Conservation (phyloP, 2,888 invertebrate species). For the Myopa tessellatipennis region DNA sequence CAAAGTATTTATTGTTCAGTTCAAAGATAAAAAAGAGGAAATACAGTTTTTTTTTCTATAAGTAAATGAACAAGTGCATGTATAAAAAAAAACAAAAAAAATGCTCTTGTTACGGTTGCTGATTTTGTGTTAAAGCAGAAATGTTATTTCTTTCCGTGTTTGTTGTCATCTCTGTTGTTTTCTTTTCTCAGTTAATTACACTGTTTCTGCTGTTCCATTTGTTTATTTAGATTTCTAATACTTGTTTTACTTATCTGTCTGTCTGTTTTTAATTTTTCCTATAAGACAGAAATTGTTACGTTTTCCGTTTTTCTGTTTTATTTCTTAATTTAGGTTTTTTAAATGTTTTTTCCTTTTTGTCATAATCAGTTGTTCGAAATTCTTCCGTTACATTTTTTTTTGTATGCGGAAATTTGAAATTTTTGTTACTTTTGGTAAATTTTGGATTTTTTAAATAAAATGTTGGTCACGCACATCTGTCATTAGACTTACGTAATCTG, state of each 20-base stretch:
- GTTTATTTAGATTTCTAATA: neutral
- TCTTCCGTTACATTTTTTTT: no score
- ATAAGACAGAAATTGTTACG: neutral
- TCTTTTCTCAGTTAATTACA: neutral
- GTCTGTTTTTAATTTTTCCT: neutral
- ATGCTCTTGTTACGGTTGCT: neutral
- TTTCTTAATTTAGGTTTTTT: no score
- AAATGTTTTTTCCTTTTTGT: no score
- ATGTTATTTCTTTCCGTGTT: neutral
- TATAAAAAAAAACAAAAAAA: no score
- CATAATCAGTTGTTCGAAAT: no score
- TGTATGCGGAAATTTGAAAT: no score
- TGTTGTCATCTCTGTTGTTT: neutral
- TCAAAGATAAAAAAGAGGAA: neutral
- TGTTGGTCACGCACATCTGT: neutral
- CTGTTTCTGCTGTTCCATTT: neutral
- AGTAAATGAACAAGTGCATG: no score
- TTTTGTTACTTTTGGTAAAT: no score
- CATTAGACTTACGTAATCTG: neutral
- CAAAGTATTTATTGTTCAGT: neutral
- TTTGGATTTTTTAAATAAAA: neutral
- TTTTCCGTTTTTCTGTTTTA: neutral
- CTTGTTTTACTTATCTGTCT: neutral
- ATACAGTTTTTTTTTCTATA: neutral
- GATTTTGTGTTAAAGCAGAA: neutral